phyloP scores from a whole-genome alignment of 2,888 invertebrate genomes.

The Drosophila melanosoma region DNA sequence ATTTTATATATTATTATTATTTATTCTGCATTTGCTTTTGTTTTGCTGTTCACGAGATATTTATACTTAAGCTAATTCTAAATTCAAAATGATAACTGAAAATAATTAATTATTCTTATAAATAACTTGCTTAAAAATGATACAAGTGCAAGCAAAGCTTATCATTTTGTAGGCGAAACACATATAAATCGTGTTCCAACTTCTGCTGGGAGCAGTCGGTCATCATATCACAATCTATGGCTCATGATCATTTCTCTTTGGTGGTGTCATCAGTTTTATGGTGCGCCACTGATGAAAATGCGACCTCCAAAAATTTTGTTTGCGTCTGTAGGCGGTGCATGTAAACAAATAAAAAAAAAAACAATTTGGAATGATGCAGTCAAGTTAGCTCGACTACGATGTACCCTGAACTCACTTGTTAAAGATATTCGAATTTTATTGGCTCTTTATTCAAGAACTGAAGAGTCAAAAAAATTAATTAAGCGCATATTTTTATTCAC shows the following conservation, averaged over 20 bases:
- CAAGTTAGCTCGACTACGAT: too few species aligned
- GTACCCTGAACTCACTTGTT: too few species aligned
- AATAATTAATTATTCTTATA: background rate
- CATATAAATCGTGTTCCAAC: slow-evolving; percentile 5
- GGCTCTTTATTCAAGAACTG: too few species aligned
- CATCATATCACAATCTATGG: slow-evolving; percentile 10
- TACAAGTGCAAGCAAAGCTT: background rate
- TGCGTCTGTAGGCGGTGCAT: slow-evolving; percentile 18
- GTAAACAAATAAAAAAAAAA: slow-evolving; percentile 44
- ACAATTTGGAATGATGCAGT: background rate
- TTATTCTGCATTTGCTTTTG: background rate
- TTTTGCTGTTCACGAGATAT: background rate
- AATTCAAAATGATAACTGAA: background rate
- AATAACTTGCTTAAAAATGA: background rate
- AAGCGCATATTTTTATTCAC: too few species aligned
- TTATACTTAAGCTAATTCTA: background rate
- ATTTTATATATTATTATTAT: background rate
- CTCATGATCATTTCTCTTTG: slow-evolving; percentile 24
- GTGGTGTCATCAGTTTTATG: slow-evolving; percentile 51
- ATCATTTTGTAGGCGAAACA: background rate
- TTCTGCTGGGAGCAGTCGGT: background rate
- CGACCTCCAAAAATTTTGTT: slow-evolving; percentile 27
- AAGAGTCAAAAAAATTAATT: too few species aligned
- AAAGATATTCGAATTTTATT: too few species aligned
- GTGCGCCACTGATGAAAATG: slow-evolving; percentile 39